Evolutionary conservation across 2,888 invertebrate genomes (phyloP), one percentile per base, ranked within the genome.

Genomic region (Drosophila melanosoma): DNA sequence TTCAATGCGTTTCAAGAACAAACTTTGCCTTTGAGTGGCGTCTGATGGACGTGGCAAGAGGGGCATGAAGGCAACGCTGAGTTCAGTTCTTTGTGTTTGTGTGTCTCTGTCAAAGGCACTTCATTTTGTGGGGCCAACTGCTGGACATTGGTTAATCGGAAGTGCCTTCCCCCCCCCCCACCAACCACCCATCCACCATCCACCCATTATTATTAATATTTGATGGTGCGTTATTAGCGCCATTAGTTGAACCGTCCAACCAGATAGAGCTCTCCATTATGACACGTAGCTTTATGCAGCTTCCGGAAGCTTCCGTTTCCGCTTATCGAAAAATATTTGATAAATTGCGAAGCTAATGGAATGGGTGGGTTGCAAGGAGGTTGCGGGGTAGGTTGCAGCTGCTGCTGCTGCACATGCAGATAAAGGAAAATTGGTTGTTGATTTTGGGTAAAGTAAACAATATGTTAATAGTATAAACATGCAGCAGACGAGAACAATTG

Each of bases 231-330:
- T 76, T 82, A 82, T 84, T 82, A 82, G 83, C 69, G 76, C 86
- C 89, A 83, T 88, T 88, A 86, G 80, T 20, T 45, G 32, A 49
- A 23, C 29, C 49, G 20, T 26, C 38, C 38, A 23, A 7, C 4
- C 20, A 10, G 35, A 32, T 69, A 10, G 40, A 36, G 69, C 71
- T 54, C 71, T 54, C 72, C 80, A 76, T 80, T 80, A 76, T 76
- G 74, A 83, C 82, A 81, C 84, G 78, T 81, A 77, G 70, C 75
- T 79, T 83, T 82, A 68, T 76, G 84, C 84, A 74, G 84, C 81
- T 83, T 89, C 75, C 85, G 83, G 81, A 81, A 51, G 79, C 68
- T 81, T 81, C 81, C 77, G 90, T 80, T 89, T 89, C 86, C 86
- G 88, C 52, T 65, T 65, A 23, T 54, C 65, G 69, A 75, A 79